Conservation (phyloP, 2,797 vertebrate species). For the Spinibarbus caldwelli region DNA sequence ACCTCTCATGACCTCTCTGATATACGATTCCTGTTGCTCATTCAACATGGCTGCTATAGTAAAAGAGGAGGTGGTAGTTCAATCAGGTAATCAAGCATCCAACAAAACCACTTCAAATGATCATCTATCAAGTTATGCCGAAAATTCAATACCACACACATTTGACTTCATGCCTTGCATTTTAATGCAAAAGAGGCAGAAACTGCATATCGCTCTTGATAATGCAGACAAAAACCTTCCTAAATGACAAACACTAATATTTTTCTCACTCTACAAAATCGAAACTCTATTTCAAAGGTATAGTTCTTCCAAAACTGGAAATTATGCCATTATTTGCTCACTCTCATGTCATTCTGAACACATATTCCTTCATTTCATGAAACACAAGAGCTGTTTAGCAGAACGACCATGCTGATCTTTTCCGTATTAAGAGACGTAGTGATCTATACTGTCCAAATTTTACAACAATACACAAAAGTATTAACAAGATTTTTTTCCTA, state of each 20-base stretch:
- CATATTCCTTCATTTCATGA: background rate
- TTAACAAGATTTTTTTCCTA: background rate
- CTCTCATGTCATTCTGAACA: background rate
- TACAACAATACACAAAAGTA: background rate
- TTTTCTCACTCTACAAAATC: background rate
- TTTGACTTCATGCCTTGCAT: constrained; percentile 25
- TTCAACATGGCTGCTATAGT: constrained; percentile 28
- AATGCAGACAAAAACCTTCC: background rate
- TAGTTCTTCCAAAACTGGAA: background rate
- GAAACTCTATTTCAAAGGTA: background rate
- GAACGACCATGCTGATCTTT: background rate
- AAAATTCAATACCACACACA: constrained; percentile 1
- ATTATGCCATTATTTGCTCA: background rate
- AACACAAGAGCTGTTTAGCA: background rate
- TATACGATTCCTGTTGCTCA: constrained; percentile 39
- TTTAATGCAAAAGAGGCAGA: constrained; percentile 9
- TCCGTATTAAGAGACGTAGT: background rate
- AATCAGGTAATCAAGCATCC: constrained; percentile 36
- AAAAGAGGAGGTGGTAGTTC: constrained; percentile 25
- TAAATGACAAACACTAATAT: background rate
- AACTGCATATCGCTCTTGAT: background rate
- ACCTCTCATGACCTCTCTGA: constrained; percentile 43
- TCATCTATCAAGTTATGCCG: constrained; percentile 26
- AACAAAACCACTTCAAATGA: constrained; percentile 18
- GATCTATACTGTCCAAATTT: background rate